A percentile compares a stretch with the other conserved stretches of the same genome.
These are phyloP conservation scores for Cenopis cana DNA, from an alignment of 2,888 invertebrate species.

Conservation along the genomic window DNA sequence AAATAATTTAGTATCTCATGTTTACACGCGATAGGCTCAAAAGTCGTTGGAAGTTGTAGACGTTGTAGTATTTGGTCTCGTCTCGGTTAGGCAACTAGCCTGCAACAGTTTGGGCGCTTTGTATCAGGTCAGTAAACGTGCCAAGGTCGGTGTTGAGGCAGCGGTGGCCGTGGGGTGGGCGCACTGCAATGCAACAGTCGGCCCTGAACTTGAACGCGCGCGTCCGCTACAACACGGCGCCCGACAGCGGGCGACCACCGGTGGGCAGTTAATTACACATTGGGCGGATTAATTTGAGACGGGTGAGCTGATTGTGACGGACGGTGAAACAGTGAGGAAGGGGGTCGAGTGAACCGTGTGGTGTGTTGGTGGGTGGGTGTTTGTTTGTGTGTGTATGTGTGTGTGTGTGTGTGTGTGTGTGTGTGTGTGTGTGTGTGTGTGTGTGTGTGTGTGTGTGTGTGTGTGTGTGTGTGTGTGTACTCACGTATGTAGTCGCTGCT, in stretches of 20 bases:
- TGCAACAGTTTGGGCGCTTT: background rate
- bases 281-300: background rate
- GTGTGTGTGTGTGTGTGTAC: too few species aligned
- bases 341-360: background rate
- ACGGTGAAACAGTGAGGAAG: constrained; percentile 12
- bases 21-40: background rate
- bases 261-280: background rate
- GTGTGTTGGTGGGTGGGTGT: too few species aligned
- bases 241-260: background rate
- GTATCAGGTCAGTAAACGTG: constrained; percentile 6
- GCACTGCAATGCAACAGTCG: background rate
- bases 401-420: too few species aligned
- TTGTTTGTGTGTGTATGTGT: too few species aligned
- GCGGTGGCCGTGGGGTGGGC: background rate
- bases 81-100: background rate
- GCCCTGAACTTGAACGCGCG: constrained; percentile 25
- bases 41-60: background rate
- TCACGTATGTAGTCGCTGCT: too few species aligned
- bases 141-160: background rate
- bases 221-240: background rate
- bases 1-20: background rate
- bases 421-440: too few species aligned
- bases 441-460: too few species aligned
- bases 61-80: background rate
- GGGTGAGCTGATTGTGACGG: background rate